These are phyloP conservation scores for Melanocharis versteri DNA, from an alignment of 2,113 vertebrate species.

Conservation along the genomic window DNA sequence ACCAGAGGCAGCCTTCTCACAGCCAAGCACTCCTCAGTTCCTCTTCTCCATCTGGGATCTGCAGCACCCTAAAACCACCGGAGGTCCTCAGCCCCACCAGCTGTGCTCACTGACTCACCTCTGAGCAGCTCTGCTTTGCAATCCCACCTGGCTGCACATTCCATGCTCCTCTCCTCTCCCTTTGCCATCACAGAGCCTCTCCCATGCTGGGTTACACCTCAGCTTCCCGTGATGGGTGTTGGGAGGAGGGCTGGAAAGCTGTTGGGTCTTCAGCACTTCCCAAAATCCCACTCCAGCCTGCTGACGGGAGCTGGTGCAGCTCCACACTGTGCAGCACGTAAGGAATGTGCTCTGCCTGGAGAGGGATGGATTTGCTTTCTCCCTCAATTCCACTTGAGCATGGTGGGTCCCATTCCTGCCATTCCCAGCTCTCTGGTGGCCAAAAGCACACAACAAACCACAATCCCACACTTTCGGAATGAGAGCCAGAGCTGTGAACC, in stretches of 20 bases:
- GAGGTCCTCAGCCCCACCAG: background rate
- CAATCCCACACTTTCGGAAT: background rate
- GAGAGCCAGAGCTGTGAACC: background rate
- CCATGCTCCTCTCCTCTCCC: background rate
- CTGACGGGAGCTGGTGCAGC: background rate
- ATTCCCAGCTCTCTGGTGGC: background rate
- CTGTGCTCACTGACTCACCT: background rate
- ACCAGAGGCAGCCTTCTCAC: background rate
- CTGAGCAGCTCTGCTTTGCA: background rate
- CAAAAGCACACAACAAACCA: background rate
- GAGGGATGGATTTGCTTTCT: background rate
- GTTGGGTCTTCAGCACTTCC: background rate
- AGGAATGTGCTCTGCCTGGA: background rate
- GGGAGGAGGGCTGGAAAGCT: background rate
- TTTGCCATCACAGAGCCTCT: background rate
- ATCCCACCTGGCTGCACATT: background rate
- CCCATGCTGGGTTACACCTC: rapidly evolving
- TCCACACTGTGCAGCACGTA: background rate
- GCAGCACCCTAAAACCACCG: background rate
- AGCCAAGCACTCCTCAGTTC: background rate
- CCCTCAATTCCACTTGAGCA: background rate
- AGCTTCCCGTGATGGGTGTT: rapidly evolving
- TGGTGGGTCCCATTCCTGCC: background rate
- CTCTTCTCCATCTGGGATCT: background rate
- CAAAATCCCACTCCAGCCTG: background rate